phyloP scores from a whole-genome alignment of 2,797 vertebrate species.

The Lagorchestes hirsutus region DNA sequence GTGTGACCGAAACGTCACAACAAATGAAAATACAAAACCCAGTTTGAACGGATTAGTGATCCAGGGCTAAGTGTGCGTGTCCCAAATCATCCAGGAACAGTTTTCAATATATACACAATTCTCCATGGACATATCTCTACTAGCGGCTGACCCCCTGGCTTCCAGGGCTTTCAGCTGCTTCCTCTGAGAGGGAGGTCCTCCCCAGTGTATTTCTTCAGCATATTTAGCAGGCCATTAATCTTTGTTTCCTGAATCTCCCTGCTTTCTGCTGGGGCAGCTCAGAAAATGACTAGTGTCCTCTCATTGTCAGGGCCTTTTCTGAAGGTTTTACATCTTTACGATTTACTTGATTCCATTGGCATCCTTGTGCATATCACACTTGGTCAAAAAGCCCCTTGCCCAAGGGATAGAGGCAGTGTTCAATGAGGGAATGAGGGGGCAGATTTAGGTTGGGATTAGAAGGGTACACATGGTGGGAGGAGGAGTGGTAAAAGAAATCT shows the following conservation, averaged over 20 bases:
- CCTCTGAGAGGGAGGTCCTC: slow-evolving; percentile 71
- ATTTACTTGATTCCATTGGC: slow-evolving; percentile 66
- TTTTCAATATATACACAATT: slow-evolving; percentile 72
- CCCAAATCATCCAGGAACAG: slow-evolving; percentile 55
- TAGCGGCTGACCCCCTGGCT: slow-evolving; percentile 67
- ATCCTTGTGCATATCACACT: slow-evolving; percentile 74
- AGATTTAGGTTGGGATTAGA: slow-evolving; percentile 14
- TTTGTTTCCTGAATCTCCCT: slow-evolving; percentile 69
- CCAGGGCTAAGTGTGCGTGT: background rate
- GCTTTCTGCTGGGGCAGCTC: slow-evolving; percentile 71
- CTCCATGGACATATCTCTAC: slow-evolving; percentile 71
- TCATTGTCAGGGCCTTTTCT: slow-evolving; percentile 71
- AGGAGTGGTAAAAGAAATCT: background rate
- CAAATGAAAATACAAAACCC: slow-evolving; percentile 42
- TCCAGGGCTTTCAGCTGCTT: slow-evolving; percentile 76
- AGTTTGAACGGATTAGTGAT: slow-evolving; percentile 45
- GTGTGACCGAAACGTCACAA: slow-evolving; percentile 41
- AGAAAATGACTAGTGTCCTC: slow-evolving; percentile 64
- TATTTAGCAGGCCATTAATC: slow-evolving; percentile 80
- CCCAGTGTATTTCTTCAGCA: slow-evolving; percentile 72
- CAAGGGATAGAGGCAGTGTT: slow-evolving; percentile 43
- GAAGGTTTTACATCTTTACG: slow-evolving; percentile 57
- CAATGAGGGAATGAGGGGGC: slow-evolving; percentile 56
- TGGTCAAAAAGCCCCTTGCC: slow-evolving; percentile 46
- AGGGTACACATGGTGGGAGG: background rate